Base-by-base conservation (phyloP, 1,140 invertebrate genomes). In the Lordiphosa stackelbergi region DNA sequence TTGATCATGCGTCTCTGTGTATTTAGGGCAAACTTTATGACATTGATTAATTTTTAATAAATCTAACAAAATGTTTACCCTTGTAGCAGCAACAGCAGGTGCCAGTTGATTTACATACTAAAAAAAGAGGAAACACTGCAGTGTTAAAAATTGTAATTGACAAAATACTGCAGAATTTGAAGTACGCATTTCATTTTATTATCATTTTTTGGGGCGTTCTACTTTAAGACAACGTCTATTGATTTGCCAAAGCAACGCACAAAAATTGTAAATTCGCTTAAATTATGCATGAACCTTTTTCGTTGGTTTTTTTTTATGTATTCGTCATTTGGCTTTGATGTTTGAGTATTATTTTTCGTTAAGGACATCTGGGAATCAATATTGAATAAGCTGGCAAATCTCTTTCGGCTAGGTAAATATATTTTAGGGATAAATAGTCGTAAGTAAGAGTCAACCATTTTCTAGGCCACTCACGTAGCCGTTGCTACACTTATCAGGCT, bases 21-120 rank as follows among this genome's bases (percentile, higher is more conserved):
- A 69, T 49, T 56, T 51, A 24, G 42, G 48, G 38, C 54, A 77
- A 73, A 77, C 61, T 77, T 70, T 73, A 62, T 77, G 77, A 73
- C 77, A 84, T 70, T 84, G 78, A 84, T 83, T 61, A 77, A 83
- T 83, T 66, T 83, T 83, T 73, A 73, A 83, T 83, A 83, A 77
- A 81, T 77, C 63, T 73, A 41, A 73, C 48, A 63, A 66, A 81
- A 40, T 41, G 24, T 54, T 48, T 48, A 41, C 58, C n/a, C n/a
- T n/a, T n/a, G n/a, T n/a, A n/a, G n/a, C n/a, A n/a, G 43, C 43
- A 37, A 24, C 54, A 68, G 31, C 64, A 53, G 64, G 63, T 68
- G 64, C 28, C 45, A 19, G 19, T 16, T 5, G 42, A 68, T 68
- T 68, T 59, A 53, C 66, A 69, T 69, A 69, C 69, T 69, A 69